Evolutionary conservation across 2,797 vertebrate species (phyloP).

Genomic region (Acridotheres tristis): DNA sequence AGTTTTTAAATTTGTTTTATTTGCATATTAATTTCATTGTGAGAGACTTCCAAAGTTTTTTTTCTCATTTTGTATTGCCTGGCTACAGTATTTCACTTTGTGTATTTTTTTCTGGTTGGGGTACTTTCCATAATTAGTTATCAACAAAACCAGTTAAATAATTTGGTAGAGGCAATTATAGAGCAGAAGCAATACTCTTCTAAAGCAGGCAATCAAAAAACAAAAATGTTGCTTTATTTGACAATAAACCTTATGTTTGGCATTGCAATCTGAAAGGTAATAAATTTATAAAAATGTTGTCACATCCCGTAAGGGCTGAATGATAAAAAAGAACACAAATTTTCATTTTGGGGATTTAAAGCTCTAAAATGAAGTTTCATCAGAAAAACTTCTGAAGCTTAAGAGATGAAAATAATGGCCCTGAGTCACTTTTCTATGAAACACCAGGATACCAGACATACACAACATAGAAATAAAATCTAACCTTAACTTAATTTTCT

Average conservation of each 20-base stretch:
- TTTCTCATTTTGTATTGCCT: neutral
- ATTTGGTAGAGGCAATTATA: slow-evolving; percentile 69
- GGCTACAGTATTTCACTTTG: slow-evolving; percentile 33
- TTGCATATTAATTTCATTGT: neutral
- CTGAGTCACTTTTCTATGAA: neutral
- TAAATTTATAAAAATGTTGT: slow-evolving; percentile 71
- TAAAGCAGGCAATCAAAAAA: slow-evolving; percentile 72
- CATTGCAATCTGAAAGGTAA: slow-evolving; percentile 65
- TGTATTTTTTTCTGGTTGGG: slow-evolving; percentile 57
- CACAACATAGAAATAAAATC: neutral
- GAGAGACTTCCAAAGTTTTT: slow-evolving; percentile 39
- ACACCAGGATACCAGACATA: neutral
- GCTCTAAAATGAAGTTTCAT: slow-evolving; percentile 37
- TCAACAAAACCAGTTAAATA: slow-evolving; percentile 73
- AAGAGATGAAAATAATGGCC: neutral
- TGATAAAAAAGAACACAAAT: slow-evolving; percentile 67
- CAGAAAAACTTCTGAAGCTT: neutral
- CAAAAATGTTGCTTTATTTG: slow-evolving; percentile 72
- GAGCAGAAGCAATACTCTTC: slow-evolving; percentile 58
- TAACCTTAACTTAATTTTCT: neutral
- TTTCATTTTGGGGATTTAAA: slow-evolving; percentile 54
- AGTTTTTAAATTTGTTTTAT: neutral
- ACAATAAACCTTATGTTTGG: slow-evolving; percentile 77
- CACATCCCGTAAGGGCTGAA: slow-evolving; percentile 59
- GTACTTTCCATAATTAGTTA: slow-evolving; percentile 71